Percentiles rank a stretch among this genome's conserved stretches.
These are phyloP conservation scores for Rhinatrema bivittatum DNA, from an alignment of 2,797 vertebrate species.

Conservation along the genomic window DNA sequence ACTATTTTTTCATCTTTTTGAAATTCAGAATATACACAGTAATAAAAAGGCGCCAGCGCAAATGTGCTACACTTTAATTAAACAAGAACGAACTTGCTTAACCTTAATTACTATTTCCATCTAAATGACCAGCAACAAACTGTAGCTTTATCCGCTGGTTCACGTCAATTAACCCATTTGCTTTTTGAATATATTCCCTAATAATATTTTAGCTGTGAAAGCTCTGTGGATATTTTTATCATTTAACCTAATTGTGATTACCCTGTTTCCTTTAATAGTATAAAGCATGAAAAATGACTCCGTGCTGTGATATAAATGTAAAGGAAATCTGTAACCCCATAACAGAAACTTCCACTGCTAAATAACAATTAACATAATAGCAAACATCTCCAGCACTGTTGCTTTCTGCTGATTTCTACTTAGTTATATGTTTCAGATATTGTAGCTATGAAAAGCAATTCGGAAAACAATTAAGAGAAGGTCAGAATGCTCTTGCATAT, in stretches of 20 bases:
- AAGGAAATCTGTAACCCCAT: no score
- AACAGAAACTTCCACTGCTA: no score
- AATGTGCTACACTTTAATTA: constrained; percentile 8
- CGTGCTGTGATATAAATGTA: not conserved
- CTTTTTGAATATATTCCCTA: not conserved
- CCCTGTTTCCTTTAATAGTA: constrained; percentile 8
- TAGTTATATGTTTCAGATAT: no score
- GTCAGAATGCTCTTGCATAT: no score
- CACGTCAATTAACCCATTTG: constrained; percentile 2
- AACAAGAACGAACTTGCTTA: not conserved
- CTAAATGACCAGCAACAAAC: constrained; percentile 9
- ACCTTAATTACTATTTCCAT: constrained; percentile 1
- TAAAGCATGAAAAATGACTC: constrained; percentile 9
- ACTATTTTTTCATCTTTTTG: no score
- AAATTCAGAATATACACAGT: no score
- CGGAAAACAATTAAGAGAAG: no score
- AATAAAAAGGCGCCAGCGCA: not conserved
- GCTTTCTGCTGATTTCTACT: no score
- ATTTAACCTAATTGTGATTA: constrained; percentile 2
- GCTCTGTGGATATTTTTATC: not conserved
- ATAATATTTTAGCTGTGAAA: not conserved
- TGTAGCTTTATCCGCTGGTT: constrained; percentile 4
- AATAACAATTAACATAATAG: no score
- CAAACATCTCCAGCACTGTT: no score
- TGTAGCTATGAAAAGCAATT: no score